Conservation (phyloP, 2,888 invertebrate genomes). For the Callyntrura guangdongensis region DNA sequence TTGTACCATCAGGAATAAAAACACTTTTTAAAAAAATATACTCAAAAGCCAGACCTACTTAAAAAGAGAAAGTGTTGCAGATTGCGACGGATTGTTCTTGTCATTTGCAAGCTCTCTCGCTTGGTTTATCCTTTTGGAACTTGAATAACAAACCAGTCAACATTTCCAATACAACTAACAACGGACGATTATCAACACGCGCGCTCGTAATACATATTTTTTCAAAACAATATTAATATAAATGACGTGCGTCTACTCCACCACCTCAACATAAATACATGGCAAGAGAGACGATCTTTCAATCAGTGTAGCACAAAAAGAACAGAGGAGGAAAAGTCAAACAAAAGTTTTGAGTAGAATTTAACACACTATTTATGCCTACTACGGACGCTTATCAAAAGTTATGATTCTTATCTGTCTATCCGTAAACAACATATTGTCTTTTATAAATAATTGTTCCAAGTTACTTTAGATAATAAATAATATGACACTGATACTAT, state of each 20-base stretch:
- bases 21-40: neutral
- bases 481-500: slow-evolving; percentile 21
- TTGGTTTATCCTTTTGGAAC: neutral
- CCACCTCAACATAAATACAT: neutral
- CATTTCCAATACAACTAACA: too few species aligned
- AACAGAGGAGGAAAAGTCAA: slow-evolving; percentile 1
- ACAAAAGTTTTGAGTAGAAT: neutral
- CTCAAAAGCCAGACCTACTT: neutral
- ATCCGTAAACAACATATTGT: neutral
- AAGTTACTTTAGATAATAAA: slow-evolving; percentile 24
- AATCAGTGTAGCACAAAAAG: neutral
- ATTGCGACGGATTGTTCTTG: neutral
- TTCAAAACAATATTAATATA: neutral
- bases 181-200: too few species aligned
- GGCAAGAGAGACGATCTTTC: neutral
- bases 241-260: neutral
- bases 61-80: slow-evolving; percentile 7
- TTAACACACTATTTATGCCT: neutral
- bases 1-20: neutral
- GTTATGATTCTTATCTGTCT: slow-evolving; percentile 21
- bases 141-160: neutral
- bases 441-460: slow-evolving; percentile 32
- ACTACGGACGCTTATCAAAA: slow-evolving; percentile 14
- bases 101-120: too few species aligned
- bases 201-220: too few species aligned